Base-by-base conservation (phyloP, 2,888 invertebrate species). In the Adelphocoris suturalis region DNA sequence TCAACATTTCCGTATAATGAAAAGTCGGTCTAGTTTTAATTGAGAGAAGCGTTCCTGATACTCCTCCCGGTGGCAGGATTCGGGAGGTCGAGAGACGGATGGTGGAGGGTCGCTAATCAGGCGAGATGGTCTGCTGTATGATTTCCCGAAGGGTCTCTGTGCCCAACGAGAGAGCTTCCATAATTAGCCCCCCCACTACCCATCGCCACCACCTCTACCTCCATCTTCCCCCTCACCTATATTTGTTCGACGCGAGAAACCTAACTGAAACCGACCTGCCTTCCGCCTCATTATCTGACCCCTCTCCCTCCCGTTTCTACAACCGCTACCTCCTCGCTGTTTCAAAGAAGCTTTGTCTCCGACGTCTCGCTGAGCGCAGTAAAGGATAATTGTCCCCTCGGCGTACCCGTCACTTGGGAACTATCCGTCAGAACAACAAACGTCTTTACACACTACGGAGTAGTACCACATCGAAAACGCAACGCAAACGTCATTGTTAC, bases 71-170 rank as follows among this genome's bases (percentile, higher is more conserved):
- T 68, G 19, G 23, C 12, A 68, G 23, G 19, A n/a, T 16, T 14
- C 16, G 57, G 68, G 68, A 13, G 19, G 23, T 27, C 23, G 19
- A 19, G n/a, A 68, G 68, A 68, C 23, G 68, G 27, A 68, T 68
- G 57, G 57, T 7, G 68, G 78, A 47, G 46, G 78, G 78, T 78
- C 78, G 78, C 78, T 78, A 78, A 78, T 78, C 78, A 78, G 78
- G 46, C 78, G 78, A 19, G 78, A 46, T 78, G 78, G 68, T 68
- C 68, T 78, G 78, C 78, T 78, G 78, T 19, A 78, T 78, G 78
- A 78, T 78, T 78, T 78, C 78, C 78, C 78, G 78, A 46, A 78
- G 78, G 78, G 47, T 46, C 78, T 46, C 46, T n/a, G 37, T 68
- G 68, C 78, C 78, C 78, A 14, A 68, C 68, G 78, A 37, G 37